Percentiles rank a stretch among this genome's conserved stretches.
Conservation (phyloP, 2,888 invertebrate species). For the Myathropa florea region DNA sequence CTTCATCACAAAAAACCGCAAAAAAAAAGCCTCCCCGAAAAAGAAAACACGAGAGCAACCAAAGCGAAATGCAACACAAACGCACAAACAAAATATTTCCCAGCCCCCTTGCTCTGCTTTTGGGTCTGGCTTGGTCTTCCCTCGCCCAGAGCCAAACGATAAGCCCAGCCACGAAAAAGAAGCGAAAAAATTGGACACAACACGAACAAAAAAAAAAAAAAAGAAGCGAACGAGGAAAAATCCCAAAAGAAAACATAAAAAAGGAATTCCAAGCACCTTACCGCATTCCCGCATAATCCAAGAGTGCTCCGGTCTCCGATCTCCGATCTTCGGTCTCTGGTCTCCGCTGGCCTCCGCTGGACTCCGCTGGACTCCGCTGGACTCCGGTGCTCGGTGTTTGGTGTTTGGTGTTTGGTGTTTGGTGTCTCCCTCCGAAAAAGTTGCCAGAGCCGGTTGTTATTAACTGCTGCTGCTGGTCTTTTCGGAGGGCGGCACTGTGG, state of each 20-base stretch:
- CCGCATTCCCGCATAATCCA: constrained; percentile 71
- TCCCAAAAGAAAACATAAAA: constrained; percentile 61
- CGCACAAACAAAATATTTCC: constrained; percentile 47
- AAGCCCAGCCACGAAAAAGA: constrained; percentile 1
- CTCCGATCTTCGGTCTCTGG: constrained; percentile 17
- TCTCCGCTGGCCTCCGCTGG: not conserved
- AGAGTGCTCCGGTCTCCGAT: constrained; percentile 57
- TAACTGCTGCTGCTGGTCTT: constrained; percentile 69
- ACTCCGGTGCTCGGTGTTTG: not conserved
- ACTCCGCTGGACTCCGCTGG: not conserved
- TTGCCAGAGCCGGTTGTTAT: constrained; percentile 64
- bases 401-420: not conserved
- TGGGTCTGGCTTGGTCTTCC: constrained; percentile 40
- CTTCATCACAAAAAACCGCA: constrained; percentile 7
- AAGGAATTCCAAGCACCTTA: constrained; percentile 71
- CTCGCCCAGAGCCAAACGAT: constrained; percentile 25
- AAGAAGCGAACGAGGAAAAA: constrained; percentile 24
- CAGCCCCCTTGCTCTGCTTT: not conserved
- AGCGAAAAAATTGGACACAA: not conserved
- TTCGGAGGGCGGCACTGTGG: constrained; percentile 68
- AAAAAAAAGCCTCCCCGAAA: constrained; percentile 10
- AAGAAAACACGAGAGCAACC: not conserved
- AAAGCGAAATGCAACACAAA: constrained; percentile 21
- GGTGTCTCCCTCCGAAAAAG: constrained; percentile 16
- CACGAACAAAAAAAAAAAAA: not conserved